Evolutionary conservation across 2,888 invertebrate genomes (phyloP).

Genomic region (Pterostichus niger): DNA sequence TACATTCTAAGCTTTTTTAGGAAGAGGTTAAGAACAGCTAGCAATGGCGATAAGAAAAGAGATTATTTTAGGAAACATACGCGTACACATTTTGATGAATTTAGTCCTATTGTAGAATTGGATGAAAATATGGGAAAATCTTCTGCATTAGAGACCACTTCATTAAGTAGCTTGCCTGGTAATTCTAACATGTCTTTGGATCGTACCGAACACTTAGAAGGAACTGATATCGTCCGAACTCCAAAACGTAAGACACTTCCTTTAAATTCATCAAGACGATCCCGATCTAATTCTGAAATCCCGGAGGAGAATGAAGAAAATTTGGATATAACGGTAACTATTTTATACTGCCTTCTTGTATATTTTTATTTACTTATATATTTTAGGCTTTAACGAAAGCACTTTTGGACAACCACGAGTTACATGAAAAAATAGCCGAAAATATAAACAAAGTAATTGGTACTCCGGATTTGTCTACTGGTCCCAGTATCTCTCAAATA

Average conservation of each 20-base stretch:
- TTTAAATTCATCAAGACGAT: conserved; percentile 44
- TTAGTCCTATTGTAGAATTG: conserved; percentile 10
- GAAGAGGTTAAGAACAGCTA: conserved; percentile 50
- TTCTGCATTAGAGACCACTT: conserved; percentile 68
- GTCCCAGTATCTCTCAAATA: neutral
- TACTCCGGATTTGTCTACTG: conserved; percentile 68
- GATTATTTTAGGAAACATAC: conserved; percentile 36
- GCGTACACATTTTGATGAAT: conserved; percentile 25
- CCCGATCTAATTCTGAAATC: conserved; percentile 62
- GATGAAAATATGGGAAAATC: conserved; percentile 25
- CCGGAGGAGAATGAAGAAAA: conserved; percentile 64
- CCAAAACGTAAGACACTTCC: conserved; percentile 58
- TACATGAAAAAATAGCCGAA: conserved; percentile 79
- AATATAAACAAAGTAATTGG: conserved; percentile 78
- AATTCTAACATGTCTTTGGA: conserved; percentile 61
- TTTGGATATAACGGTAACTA: conserved; percentile 52
- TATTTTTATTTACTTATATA: conserved; percentile 41
- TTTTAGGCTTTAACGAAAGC: conserved; percentile 75
- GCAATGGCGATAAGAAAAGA: conserved; percentile 40
- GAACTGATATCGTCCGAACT: conserved; percentile 39
- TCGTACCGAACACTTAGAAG: conserved; percentile 11
- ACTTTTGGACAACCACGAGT: conserved; percentile 78
- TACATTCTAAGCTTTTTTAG: conserved; percentile 26
- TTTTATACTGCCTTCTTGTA: neutral
- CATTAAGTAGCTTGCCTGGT: conserved; percentile 70